These are phyloP conservation scores for Tetrao urogallus DNA, from an alignment of 2,113 vertebrate genomes.

Conservation along the genomic window DNA sequence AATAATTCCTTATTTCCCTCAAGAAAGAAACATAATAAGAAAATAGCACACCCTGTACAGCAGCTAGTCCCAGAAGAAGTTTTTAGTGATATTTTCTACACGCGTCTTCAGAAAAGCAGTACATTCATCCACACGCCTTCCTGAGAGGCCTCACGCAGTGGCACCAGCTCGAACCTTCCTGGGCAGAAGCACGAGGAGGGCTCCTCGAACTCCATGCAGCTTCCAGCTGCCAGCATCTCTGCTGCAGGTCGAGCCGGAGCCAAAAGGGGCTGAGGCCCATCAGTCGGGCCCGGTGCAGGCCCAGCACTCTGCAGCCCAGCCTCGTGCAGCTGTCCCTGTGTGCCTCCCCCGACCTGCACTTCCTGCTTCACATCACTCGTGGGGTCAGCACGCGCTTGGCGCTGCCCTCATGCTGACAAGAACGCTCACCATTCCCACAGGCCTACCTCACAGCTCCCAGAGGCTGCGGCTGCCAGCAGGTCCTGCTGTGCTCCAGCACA, in stretches of 20 bases:
- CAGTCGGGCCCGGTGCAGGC: neutral
- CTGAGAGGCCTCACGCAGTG: accelerated
- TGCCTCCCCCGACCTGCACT: neutral
- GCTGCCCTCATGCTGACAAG: neutral
- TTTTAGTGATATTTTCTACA: neutral
- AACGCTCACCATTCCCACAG: neutral
- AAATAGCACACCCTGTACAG: neutral
- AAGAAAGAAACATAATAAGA: conserved; percentile 34
- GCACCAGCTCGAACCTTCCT: accelerated
- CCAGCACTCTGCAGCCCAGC: too few species aligned
- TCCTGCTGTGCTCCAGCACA: neutral
- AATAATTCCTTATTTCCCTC: conserved; percentile 51
- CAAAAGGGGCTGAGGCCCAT: neutral
- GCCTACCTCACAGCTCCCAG: neutral
- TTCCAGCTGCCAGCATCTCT: neutral
- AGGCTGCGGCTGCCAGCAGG: too few species aligned
- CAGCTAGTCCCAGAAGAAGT: neutral
- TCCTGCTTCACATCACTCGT: neutral
- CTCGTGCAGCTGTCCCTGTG: neutral
- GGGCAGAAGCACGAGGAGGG: neutral
- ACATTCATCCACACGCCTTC: neutral
- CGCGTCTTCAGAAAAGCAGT: accelerated
- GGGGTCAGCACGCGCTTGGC: neutral
- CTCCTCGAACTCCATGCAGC: neutral
- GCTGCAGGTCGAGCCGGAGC: neutral